These are phyloP conservation scores for Creontiades dilutus DNA, from an alignment of 2,888 invertebrate genomes.

Conservation along the genomic window DNA sequence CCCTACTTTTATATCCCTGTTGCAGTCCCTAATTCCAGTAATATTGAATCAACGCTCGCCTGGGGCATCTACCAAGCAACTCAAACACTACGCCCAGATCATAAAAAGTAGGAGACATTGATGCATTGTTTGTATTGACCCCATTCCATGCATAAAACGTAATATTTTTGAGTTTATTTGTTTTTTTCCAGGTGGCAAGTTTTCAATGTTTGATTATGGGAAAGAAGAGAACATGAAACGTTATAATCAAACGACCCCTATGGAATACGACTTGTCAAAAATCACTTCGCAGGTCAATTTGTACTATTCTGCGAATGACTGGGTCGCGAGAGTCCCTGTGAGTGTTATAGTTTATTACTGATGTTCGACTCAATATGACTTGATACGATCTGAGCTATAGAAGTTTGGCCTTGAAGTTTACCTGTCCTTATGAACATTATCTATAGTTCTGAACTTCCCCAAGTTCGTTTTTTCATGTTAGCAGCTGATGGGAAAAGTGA, in stretches of 20 bases:
- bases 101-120: conserved; percentile 78
- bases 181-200: conserved; percentile 79
- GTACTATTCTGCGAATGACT: conserved; percentile 86
- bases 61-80: conserved; percentile 84
- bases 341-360: background rate
- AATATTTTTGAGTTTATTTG: too few species aligned
- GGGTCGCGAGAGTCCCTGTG: conserved; percentile 83
- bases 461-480: too few species aligned
- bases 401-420: background rate
- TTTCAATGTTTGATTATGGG: conserved; percentile 87
- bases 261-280: conserved; percentile 82
- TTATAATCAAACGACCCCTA: conserved; percentile 83
- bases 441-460: background rate
- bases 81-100: conserved; percentile 86
- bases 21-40: conserved; percentile 82
- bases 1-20: background rate
- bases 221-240: conserved; percentile 80
- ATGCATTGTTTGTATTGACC: background rate
- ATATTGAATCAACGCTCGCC: conserved; percentile 86
- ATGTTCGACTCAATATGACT: background rate
- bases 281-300: conserved; percentile 84
- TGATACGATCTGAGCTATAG: too few species aligned
- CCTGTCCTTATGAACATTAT: background rate
- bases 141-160: too few species aligned
- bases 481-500: too few species aligned